These are phyloP conservation scores for Aviceda subcristata DNA, from an alignment of 2,113 vertebrate species.

Conservation along the genomic window DNA sequence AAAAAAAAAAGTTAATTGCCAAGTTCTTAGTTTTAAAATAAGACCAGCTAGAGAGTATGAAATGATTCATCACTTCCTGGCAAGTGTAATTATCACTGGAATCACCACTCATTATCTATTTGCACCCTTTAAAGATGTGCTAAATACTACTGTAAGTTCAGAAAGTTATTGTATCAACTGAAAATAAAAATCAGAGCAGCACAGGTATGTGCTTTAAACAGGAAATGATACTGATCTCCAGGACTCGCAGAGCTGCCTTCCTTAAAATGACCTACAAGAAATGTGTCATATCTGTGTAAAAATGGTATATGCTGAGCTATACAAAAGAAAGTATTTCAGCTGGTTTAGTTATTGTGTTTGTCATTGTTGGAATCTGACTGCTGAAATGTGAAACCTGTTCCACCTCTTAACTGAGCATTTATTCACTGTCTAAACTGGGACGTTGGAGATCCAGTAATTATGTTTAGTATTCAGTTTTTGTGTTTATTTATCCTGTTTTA, in stretches of 20 bases:
- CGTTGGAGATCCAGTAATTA: not conserved
- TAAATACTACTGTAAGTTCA: not conserved
- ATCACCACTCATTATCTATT: conserved; percentile 9
- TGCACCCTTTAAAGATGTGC: not conserved
- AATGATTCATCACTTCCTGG: conserved; percentile 52
- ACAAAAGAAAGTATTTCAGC: not conserved
- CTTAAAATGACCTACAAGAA: not conserved
- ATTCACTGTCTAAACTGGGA: not conserved
- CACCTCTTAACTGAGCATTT: not conserved
- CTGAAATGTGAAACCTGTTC: not conserved
- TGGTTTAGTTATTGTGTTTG: not conserved
- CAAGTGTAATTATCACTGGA: conserved; percentile 30
- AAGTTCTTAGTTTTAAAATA: conserved; percentile 34
- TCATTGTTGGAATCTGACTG: not conserved
- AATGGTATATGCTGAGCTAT: not conserved
- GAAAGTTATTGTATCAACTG: not conserved
- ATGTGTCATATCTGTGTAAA: not conserved
- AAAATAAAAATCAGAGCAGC: not conserved
- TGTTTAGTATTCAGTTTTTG: not conserved
- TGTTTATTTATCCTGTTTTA: not conserved
- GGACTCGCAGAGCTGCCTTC: not conserved
- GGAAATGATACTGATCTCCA: not conserved
- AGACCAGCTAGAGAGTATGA: not conserved
- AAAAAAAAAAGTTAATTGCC: not conserved
- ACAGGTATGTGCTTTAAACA: not conserved